Base-by-base conservation (phyloP, 2,888 invertebrate species). In the Bombyx huttoni region DNA sequence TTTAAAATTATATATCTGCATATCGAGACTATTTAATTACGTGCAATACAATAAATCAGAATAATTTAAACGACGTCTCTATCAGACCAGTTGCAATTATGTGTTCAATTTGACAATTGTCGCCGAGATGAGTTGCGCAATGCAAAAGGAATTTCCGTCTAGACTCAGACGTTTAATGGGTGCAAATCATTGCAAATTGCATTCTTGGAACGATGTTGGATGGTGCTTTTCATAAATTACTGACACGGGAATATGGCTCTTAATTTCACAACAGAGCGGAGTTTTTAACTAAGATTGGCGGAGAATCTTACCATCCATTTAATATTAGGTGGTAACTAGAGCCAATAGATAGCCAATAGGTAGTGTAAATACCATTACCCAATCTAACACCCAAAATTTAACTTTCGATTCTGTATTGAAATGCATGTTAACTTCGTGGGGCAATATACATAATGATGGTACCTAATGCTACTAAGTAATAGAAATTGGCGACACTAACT, bases 121-220 rank as follows among this genome's bases (percentile, higher is more conserved):
- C 68, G 58, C 60, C 62, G 65, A 68, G 49, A 71, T 70, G 73
- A 72, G 73, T 81, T 77, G 78, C 73, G 72, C 75, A 73, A 80
- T 76, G 72, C 70, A 61, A 72, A 65, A 70, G 76, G 81, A 82
- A 84, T 81, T 72, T 67, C 71, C 61, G 78, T 79, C 75, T 74
- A 78, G 81, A 81, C 77, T 58, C 60, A 56, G 59, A 61, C 61
- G 63, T 67, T 76, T 85, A 84, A 84, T 83, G 75, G 76, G 78
- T 75, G 76, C 78, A 80, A 80, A 85, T 84, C 77, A 84, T 84
- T 81, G 78, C 75, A 75, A 78, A 81, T 81, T 78, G 77, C 75
- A 77, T 76, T 78, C 78, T 60, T 61, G 64, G 71, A 67, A 68
- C 65, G 55, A 53, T 68, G 71, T 65, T 54, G 66, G 67, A 68